Percentiles rank a stretch among this genome's conserved stretches.
phyloP scores from a whole-genome alignment of 2,113 vertebrate genomes.

The Carassius carassius region DNA sequence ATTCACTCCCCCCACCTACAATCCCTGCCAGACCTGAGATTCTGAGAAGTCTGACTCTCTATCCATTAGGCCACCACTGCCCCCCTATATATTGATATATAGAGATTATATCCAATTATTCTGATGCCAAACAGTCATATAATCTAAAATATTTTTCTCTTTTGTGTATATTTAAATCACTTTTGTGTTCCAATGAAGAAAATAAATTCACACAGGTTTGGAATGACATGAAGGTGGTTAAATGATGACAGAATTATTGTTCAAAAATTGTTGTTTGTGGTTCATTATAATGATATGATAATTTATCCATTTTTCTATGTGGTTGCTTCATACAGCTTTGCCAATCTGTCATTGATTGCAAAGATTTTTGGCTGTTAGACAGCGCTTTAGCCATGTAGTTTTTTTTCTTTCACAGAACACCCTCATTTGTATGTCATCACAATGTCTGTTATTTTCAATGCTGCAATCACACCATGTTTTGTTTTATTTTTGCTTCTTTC shows the following conservation, averaged over 20 bases:
- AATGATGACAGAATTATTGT: not conserved
- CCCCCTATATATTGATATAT: too few relatives aligned
- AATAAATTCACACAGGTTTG: constrained; percentile 5
- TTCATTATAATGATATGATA: constrained; percentile 5
- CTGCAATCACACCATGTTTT: constrained; percentile 52
- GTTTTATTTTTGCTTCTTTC: constrained; percentile 52
- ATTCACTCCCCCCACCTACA: too few relatives aligned
- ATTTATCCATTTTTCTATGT: constrained; percentile 30
- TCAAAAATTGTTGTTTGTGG: constrained; percentile 1
- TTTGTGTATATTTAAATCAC: not conserved
- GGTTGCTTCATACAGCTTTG: constrained; percentile 44
- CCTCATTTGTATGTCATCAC: constrained; percentile 47
- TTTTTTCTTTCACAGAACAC: constrained; percentile 63
- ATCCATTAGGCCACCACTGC: too few relatives aligned
- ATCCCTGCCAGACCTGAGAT: too few relatives aligned
- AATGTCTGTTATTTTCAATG: constrained; percentile 64
- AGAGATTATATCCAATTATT: not conserved
- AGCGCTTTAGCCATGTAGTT: constrained; percentile 41
- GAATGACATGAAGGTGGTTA: not conserved
- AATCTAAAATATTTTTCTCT: too few relatives aligned
- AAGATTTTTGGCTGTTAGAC: constrained; percentile 39
- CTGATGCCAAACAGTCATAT: not conserved
- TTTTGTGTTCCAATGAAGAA: not conserved
- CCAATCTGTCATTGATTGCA: constrained; percentile 53
- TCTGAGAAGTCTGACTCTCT: too few relatives aligned